phyloP scores from a whole-genome alignment of 2,888 invertebrate species.

The Rhingia rostrata region DNA sequence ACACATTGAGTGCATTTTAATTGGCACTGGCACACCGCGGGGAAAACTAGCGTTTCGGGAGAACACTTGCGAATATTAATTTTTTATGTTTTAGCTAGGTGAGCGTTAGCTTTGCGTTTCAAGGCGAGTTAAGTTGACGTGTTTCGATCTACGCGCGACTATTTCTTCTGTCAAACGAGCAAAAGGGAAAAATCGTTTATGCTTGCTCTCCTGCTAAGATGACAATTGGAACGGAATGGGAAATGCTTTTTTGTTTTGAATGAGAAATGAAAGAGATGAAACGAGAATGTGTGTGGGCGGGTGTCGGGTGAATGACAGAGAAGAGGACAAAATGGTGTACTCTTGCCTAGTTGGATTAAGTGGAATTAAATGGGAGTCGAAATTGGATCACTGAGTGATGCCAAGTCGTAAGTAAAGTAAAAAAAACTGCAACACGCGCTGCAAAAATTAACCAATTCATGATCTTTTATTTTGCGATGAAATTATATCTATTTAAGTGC shows the following conservation, averaged over 20 bases:
- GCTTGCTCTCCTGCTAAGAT: constrained; percentile 60
- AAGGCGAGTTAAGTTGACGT: constrained; percentile 33
- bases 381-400: constrained; percentile 5
- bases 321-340: not conserved
- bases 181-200: constrained; percentile 70
- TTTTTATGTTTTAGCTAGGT: constrained; percentile 24
- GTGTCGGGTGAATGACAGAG: not conserved
- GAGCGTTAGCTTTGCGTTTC: constrained; percentile 38
- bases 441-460: too few species aligned
- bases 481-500: too few species aligned
- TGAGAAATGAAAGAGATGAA: constrained; percentile 18
- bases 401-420: not conserved
- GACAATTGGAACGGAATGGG: constrained; percentile 53
- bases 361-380: constrained; percentile 1
- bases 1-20: constrained; percentile 34
- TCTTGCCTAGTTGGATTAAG: not conserved
- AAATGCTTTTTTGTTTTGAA: constrained; percentile 57
- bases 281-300: not conserved
- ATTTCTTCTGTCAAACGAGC: constrained; percentile 73
- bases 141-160: constrained; percentile 70
- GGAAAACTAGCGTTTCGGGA: constrained; percentile 13
- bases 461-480: too few species aligned
- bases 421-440: too few species aligned
- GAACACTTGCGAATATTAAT: not conserved
- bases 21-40: constrained; percentile 30